Evolutionary conservation across 37 sponge, comb jelly and placozoan species (phyloP).

Genomic region (Petrosia ficiformis): DNA sequence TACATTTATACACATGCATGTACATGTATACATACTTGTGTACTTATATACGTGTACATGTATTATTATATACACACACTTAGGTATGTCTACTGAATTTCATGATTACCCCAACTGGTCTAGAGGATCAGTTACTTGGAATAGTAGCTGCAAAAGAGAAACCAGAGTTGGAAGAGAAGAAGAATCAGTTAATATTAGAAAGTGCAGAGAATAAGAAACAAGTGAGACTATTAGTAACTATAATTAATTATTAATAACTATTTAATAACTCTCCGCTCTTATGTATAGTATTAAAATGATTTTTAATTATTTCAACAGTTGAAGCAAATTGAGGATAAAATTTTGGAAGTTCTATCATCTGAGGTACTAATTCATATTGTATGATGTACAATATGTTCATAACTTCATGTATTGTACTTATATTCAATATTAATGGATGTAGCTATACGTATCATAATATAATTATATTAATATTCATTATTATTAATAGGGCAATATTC

Average conservation of each 20-base stretch:
- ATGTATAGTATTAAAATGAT: background rate
- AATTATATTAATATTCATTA: background rate
- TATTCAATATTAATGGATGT: background rate
- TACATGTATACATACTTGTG: background rate
- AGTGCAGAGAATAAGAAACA: conserved; percentile 95
- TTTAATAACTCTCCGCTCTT: background rate
- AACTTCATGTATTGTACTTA: background rate
- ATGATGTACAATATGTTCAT: no score
- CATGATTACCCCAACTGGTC: conserved; percentile 99
- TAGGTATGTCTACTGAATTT: conserved; percentile 94
- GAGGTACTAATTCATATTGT: conserved; percentile 25
- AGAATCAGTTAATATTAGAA: conserved; percentile 95
- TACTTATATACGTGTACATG: background rate
- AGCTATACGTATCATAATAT: background rate
- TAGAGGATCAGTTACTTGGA: conserved; percentile 96
- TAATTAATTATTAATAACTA: no score
- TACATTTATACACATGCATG: background rate
- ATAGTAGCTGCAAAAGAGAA: conserved; percentile 98
- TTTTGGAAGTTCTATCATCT: conserved; percentile 93
- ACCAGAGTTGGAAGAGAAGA: conserved; percentile 97
- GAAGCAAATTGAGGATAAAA: conserved; percentile 98
- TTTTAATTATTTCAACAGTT: conserved; percentile 54
- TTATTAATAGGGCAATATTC: conserved; percentile 78
- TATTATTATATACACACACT: background rate
- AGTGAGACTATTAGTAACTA: conserved; percentile 17